A percentile compares a stretch with the other conserved stretches of the same genome.
These are phyloP conservation scores for Syrphus vitripennis DNA, from an alignment of 2,888 invertebrate species.

Conservation along the genomic window DNA sequence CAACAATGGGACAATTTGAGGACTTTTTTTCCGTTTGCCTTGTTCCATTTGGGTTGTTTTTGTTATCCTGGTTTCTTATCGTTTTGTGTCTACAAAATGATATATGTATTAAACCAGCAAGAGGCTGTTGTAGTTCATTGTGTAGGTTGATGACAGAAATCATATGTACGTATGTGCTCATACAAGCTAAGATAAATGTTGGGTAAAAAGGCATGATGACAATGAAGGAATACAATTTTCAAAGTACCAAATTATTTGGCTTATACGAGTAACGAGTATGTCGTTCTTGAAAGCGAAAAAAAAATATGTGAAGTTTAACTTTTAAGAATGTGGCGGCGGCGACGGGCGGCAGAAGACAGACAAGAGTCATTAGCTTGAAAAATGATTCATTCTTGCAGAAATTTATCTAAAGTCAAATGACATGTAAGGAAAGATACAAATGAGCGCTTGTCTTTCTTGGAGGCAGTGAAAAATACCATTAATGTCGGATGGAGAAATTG, in stretches of 20 bases:
- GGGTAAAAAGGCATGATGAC: background rate
- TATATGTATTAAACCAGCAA: slow-evolving; percentile 61
- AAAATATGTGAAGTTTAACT: slow-evolving; percentile 28
- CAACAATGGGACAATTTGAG: slow-evolving; percentile 68
- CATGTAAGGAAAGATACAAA: slow-evolving; percentile 70
- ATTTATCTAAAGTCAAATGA: slow-evolving; percentile 71
- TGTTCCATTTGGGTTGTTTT: slow-evolving; percentile 25
- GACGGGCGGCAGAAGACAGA: slow-evolving; percentile 42
- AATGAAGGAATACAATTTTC: slow-evolving; percentile 29
- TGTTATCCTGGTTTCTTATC: slow-evolving; percentile 57
- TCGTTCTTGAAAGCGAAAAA: background rate
- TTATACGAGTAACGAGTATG: too few relatives aligned
- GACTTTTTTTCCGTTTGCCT: slow-evolving; percentile 13
- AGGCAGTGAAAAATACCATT: slow-evolving; percentile 9
- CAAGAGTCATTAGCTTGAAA: slow-evolving; percentile 69
- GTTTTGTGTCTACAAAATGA: slow-evolving; percentile 67
- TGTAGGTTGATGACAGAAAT: slow-evolving; percentile 67
- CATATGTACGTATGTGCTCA: slow-evolving; percentile 58
- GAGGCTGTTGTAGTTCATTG: slow-evolving; percentile 58
- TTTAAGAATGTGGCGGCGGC: slow-evolving; percentile 39
- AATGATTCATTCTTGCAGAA: slow-evolving; percentile 70
- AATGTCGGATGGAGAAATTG: background rate
- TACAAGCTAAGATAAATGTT: slow-evolving; percentile 20
- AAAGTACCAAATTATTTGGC: slow-evolving; percentile 19
- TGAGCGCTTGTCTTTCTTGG: slow-evolving; percentile 9